Evolutionary conservation across 1,140 invertebrate genomes (phyloP), one percentile per base, ranked within the genome.

Genomic region (Patella vulgata): DNA sequence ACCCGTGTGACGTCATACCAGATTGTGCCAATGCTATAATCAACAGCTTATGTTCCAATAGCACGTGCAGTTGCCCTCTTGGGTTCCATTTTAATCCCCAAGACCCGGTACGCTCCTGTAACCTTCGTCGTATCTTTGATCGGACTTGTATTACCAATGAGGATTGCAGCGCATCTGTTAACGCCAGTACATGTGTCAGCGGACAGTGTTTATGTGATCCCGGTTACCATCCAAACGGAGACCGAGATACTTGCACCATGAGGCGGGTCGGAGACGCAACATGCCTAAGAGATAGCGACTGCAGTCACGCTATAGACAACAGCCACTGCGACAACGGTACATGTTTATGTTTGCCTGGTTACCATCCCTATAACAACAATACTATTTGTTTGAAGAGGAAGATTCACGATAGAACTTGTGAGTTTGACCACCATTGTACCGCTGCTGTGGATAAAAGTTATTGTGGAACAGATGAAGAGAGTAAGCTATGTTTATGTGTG

Each of bases 21-120:
- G 72, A 74, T 46, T 74, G 72, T 66, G 50, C 14, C 0, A 48
- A 56, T 28, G 44, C 70, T 28, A 50, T 72, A 11, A 27, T 9
- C 23, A 47, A 62, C 39, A 72, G 62, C 47, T 17, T 46, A 2
- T 72, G 70, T 63, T 12, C 28, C 23, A 51, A 62, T 27, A 23
- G 31, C 21, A 48, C 53, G 9, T 71, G 68, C 28, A 40, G 19
- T 23, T 71, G 68, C 43, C 27, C 27, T 3, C 14, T 23, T 17
- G 68, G 68, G 1, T 71, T 51, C 42, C 54, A 60, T 33, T 40
- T 30, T 12, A 27, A 11, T 9, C 33, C 28, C 23, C 36, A 40
- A 23, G 31, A 21, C 14, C n/a, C 30, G 21, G 27, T 17, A 14
- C 43, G 21, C 12, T 55, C 31, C 1, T 73, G 71, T 58, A 31